A percentile compares a stretch with the other conserved stretches of the same genome.
These are phyloP conservation scores for Pachyuromys duprasi DNA, from an alignment of 2,797 vertebrate species.

Conservation along the genomic window DNA sequence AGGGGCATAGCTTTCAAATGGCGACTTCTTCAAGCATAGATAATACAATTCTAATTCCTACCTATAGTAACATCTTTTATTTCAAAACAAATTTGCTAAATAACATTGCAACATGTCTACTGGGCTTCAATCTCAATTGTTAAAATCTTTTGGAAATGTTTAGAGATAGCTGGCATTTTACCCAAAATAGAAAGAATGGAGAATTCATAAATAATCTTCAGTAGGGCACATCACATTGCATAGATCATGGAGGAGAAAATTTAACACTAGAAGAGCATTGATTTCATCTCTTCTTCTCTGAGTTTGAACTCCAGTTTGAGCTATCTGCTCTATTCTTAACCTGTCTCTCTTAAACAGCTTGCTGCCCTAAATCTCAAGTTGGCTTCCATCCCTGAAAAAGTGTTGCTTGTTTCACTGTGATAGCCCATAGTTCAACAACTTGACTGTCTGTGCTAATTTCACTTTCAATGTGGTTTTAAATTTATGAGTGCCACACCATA, in stretches of 20 bases:
- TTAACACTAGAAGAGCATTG: neutral
- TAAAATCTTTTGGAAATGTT: neutral
- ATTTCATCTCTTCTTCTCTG: neutral
- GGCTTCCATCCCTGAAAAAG: neutral
- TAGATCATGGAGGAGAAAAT: neutral
- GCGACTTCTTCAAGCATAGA: neutral
- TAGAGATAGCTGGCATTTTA: neutral
- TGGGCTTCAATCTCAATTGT: neutral
- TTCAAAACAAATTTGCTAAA: neutral
- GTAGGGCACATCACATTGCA: neutral
- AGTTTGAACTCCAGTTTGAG: neutral
- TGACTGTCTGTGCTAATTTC: neutral
- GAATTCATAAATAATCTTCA: neutral
- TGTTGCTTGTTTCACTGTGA: neutral
- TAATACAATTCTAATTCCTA: neutral
- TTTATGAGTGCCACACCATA: neutral
- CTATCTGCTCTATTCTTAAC: neutral
- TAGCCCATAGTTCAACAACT: neutral
- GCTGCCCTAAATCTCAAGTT: too few relatives aligned
- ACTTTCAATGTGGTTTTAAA: neutral
- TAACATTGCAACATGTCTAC: neutral
- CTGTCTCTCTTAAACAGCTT: neutral
- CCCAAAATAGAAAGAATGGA: neutral
- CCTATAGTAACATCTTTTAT: neutral
- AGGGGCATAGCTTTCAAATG: neutral